phyloP scores from a whole-genome alignment of 2,888 invertebrate species.

The Meliscaeva auricollis region DNA sequence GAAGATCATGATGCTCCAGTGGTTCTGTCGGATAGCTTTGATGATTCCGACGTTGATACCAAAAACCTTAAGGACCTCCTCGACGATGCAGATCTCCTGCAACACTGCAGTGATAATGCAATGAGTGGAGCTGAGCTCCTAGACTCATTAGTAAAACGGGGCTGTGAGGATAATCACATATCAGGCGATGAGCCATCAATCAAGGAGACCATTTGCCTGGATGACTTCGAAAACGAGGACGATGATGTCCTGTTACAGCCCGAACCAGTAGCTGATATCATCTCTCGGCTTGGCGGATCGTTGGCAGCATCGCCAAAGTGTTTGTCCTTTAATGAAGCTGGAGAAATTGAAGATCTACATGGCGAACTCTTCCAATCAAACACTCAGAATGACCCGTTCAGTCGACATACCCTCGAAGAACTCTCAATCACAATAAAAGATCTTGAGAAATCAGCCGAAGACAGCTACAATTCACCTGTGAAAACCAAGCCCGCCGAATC shows the following conservation, averaged over 20 bases:
- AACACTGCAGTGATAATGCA: conserved; percentile 83
- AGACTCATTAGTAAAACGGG: conserved; percentile 87
- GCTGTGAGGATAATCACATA: conserved; percentile 87
- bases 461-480: conserved; percentile 73
- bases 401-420: conserved; percentile 82
- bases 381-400: conserved; percentile 77
- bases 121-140: conserved; percentile 85
- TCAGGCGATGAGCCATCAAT: conserved; percentile 78
- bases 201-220: conserved; percentile 79
- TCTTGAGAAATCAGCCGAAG: conserved; percentile 83
- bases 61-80: conserved; percentile 83
- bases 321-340: conserved; percentile 83
- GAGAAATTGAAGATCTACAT: conserved; percentile 83
- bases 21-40: conserved; percentile 74
- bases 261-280: conserved; percentile 86
- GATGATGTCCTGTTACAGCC: conserved; percentile 84
- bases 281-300: conserved; percentile 87
- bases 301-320: conserved; percentile 84
- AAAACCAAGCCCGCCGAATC: conserved; percentile 59
- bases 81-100: conserved; percentile 82
- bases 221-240: conserved; percentile 85
- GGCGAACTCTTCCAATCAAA: conserved; percentile 81
- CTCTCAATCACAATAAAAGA: conserved; percentile 86
- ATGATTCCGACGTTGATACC: conserved; percentile 80
- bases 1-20: conserved; percentile 52